phyloP scores from a whole-genome alignment of 2,113 vertebrate species.

The Petrocephalus zakoni region DNA sequence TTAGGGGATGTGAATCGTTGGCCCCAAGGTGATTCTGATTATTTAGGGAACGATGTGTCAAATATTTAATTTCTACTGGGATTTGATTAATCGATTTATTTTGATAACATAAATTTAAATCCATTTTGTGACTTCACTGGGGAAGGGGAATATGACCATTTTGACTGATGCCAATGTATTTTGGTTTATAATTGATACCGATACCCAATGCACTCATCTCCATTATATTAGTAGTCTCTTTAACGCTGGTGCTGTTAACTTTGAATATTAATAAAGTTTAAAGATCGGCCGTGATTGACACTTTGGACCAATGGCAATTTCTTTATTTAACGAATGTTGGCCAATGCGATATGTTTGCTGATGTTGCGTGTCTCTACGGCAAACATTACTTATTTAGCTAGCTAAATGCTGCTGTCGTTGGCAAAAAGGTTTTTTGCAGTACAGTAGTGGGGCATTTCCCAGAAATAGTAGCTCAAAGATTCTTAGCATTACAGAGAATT shows the following conservation, averaged over 20 bases:
- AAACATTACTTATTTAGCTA: too few species aligned
- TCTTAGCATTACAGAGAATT: background rate
- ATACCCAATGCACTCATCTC: too few species aligned
- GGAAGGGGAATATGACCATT: background rate
- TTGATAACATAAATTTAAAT: background rate
- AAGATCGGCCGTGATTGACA: background rate
- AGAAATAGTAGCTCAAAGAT: too few species aligned
- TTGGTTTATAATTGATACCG: background rate
- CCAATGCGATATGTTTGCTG: too few species aligned
- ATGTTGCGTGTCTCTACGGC: too few species aligned
- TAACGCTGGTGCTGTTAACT: background rate
- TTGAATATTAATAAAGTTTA: background rate
- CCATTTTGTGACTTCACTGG: background rate
- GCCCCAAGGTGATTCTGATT: background rate
- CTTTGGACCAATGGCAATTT: too few species aligned
- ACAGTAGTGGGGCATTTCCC: too few species aligned
- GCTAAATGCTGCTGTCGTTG: too few species aligned
- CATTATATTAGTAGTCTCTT: background rate
- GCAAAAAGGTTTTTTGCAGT: too few species aligned
- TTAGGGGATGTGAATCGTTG: background rate
- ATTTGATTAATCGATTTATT: background rate
- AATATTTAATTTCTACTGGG: background rate
- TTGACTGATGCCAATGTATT: background rate
- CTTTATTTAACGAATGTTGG: too few species aligned
- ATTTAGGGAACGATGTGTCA: background rate